Base-by-base conservation (phyloP, 2,888 invertebrate species). In the Minunthozetes semirufus region DNA sequence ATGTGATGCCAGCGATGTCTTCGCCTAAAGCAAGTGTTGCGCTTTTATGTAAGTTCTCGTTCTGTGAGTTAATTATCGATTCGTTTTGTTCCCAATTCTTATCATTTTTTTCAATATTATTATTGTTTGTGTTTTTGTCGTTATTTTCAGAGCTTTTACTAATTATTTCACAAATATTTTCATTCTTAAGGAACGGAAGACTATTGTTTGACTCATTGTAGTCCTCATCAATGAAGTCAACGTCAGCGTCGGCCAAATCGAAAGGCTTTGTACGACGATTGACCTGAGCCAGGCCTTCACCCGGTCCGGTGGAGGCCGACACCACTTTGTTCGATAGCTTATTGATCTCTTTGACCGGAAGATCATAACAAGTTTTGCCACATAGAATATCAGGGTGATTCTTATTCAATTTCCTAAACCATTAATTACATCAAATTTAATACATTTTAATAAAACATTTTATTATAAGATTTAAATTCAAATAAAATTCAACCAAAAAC, bases 291-390 rank as follows among this genome's bases (percentile, higher is more conserved):
- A 93, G 85, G 0, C 93, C 93, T 76, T 88, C 89, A 80, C 90
- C 89, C 0, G 93, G 93, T 11, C 93, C 93, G 0, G 92, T 90
- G 80, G 88, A 88, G 74, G 91, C 89, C 13, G 90, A 89, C 75
- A 89, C 85, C 72, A 91, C 85, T 72, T 87, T 86, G 48, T 81
- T 80, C 25, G 81, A 80, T 22, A 85, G 79, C 84, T 87, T 79
- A 85, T 86, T 81, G 53, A 85, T 77, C 77, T 82, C 81, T 53
- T 83, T 81, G 75, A 82, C 80, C 0, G 91, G 91, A 79, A 92
- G 84, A 81, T 90, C 90, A 73, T 89, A 88, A 71, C 89, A 88
- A 79, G 87, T 88, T 80, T 88, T 88, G 5, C 90, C 90, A 80
- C 88, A 88, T 78, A 88, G 86, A 73, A 91, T 87, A 59, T 85